Base-by-base conservation (phyloP, 2,797 vertebrate species). In the Smutsia temminckii region DNA sequence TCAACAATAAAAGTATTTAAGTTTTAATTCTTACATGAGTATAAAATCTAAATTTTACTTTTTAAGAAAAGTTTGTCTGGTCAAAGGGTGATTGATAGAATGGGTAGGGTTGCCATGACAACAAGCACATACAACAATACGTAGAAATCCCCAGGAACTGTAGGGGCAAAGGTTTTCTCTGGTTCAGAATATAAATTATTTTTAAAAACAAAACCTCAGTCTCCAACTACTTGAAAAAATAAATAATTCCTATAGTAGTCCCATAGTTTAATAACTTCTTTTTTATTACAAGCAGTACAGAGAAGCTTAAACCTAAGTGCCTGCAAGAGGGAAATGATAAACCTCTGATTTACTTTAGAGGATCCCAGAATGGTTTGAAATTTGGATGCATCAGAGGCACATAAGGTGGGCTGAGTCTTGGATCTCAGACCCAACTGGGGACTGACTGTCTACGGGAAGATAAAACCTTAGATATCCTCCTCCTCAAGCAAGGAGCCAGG, bases 41-140 rank as follows among this genome's bases (percentile, higher is more conserved):
- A n/a, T 78, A 71, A 59, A 85, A 42, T 64, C 7, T 37, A 93
- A 89, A 94, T 64, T 83, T 89, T 64, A 11, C 34, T 80, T 79
- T 46, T 51, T 53, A 57, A 61, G 32, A 78, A 66, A 97, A 84
- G 0, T 64, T 88, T 85, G 85, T 97, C 34, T 92, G 66, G 59
- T 96, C 95, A n/a, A 0, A 94, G 94, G 85, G 84, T 97, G 83
- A 75, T 88, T 63, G 84, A 93, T 75, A 66, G 74, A 96, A 85
- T 18, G 0, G 23, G 29, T 37, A 29, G 1, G 0, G 97, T 98
- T 98, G 90, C 96, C 96, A 97, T 90, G 95, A 97, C 95, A 98
- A 98, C 90, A 0, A 8, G 4, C 89, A 96, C 46, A 89, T 21
- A 92, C 29, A 81, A 85, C 51, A 74, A 10, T 81, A 96, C 93